phyloP scores from a whole-genome alignment of 37 sponge, comb jelly and placozoan genomes.

The Bolinopsis microptera region DNA sequence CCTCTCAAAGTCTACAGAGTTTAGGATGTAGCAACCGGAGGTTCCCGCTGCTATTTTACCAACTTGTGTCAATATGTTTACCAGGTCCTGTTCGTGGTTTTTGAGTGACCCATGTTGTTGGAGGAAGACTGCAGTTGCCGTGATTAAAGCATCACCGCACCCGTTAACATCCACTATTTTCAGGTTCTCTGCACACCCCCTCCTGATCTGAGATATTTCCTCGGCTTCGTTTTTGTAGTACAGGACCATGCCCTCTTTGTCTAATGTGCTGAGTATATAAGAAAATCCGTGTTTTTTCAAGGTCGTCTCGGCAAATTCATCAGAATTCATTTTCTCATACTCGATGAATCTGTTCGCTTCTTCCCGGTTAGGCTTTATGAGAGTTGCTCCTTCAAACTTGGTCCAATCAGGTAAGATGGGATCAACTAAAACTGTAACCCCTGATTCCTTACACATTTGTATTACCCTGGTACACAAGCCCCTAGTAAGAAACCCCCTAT shows the following conservation, averaged over 20 bases:
- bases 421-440: not conserved
- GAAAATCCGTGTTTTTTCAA: not conserved
- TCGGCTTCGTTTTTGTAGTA: not conserved
- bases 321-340: not conserved
- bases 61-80: not conserved
- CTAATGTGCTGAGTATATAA: not conserved
- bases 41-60: not conserved
- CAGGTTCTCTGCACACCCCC: not conserved
- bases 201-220: not conserved
- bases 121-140: not conserved
- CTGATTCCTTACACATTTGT: not conserved
- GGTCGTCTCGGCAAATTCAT: not conserved
- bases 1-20: not conserved
- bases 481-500: not conserved
- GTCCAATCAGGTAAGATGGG: constrained; percentile 15
- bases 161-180: constrained; percentile 1
- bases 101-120: not conserved
- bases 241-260: not conserved
- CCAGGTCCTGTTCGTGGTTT: not conserved
- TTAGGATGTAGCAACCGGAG: constrained; percentile 13
- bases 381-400: constrained; percentile 1
- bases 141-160: not conserved
- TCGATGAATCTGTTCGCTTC: not conserved
- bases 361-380: not conserved
- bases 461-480: not conserved